Conservation (phyloP, 2,888 invertebrate genomes). For the Esperia sulphurella region DNA sequence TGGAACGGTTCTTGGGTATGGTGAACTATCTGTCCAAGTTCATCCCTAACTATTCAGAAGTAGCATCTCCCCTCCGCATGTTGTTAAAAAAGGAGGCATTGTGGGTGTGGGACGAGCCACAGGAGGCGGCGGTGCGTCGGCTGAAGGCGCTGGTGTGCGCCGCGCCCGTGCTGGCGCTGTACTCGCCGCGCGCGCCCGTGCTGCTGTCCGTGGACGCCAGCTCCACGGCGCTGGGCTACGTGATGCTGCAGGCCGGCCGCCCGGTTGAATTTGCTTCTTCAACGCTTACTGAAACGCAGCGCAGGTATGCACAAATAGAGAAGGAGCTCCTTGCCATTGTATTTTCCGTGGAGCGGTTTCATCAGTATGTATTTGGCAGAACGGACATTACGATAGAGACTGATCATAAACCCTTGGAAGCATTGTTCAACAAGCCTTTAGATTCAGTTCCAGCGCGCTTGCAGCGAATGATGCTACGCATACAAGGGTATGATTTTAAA, state of each 20-base stretch:
- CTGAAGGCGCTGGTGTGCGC: constrained; percentile 3
- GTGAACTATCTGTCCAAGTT: constrained; percentile 14
- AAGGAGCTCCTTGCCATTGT: constrained; percentile 24
- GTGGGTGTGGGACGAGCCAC: constrained; percentile 9
- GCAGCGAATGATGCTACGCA: constrained; percentile 24
- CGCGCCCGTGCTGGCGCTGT: constrained; percentile 12
- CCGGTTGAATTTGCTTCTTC: constrained; percentile 11
- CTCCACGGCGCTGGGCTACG: constrained; percentile 16
- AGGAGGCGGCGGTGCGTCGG: constrained; percentile 1
- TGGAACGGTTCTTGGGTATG: constrained; percentile 12
- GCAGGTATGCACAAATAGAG: constrained; percentile 26
- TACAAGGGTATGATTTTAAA: constrained; percentile 21
- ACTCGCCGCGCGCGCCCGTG: constrained; percentile 8
- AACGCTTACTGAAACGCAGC: constrained; percentile 21
- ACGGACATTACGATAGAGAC: constrained; percentile 18
- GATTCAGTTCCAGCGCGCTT: constrained; percentile 18
- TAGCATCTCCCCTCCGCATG: constrained; percentile 1
- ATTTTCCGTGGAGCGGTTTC: constrained; percentile 14
- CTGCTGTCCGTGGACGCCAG: constrained; percentile 18
- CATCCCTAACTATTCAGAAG: constrained; percentile 11
- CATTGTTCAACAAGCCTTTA: constrained; percentile 21
- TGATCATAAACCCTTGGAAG: constrained; percentile 24
- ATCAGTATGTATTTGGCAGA: constrained; percentile 26
- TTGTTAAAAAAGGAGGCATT: constrained; percentile 11
- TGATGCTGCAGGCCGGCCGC: constrained; percentile 18